A percentile compares a stretch with the other conserved stretches of the same genome.
phyloP scores from a whole-genome alignment of 2,113 vertebrate species.

The Macquaria ambigua region DNA sequence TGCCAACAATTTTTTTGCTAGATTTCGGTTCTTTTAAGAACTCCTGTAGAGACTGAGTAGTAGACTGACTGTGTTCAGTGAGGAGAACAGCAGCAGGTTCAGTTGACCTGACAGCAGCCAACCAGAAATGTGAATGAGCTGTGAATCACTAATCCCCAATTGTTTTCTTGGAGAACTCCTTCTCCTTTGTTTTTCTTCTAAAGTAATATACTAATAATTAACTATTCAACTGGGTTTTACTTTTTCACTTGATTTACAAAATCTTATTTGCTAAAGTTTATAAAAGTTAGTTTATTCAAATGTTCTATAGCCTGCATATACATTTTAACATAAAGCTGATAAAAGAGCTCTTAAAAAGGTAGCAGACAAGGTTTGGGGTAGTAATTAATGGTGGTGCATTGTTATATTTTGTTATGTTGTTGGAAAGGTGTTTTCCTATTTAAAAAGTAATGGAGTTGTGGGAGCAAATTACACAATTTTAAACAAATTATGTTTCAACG shows the following conservation, averaged over 20 bases:
- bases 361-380: not conserved
- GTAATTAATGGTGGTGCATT: not conserved
- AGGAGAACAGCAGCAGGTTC: not conserved
- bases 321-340: not conserved
- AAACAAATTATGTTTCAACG: not conserved
- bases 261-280: no score
- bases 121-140: not conserved
- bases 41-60: not conserved
- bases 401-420: not conserved
- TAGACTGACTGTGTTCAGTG: not conserved
- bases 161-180: not conserved
- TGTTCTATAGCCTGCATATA: no score
- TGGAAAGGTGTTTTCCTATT: not conserved
- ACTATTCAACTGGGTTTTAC: not conserved
- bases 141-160: not conserved
- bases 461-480: not conserved
- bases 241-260: no score
- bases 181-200: not conserved
- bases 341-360: not conserved
- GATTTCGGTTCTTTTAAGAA: not conserved
- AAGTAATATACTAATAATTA: not conserved
- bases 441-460: not conserved
- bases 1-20: not conserved
- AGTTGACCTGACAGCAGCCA: not conserved
- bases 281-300: no score